Percentiles rank a stretch among this genome's conserved stretches.
Conservation (phyloP, 2,113 vertebrate species). For the Manacus vitellinus region DNA sequence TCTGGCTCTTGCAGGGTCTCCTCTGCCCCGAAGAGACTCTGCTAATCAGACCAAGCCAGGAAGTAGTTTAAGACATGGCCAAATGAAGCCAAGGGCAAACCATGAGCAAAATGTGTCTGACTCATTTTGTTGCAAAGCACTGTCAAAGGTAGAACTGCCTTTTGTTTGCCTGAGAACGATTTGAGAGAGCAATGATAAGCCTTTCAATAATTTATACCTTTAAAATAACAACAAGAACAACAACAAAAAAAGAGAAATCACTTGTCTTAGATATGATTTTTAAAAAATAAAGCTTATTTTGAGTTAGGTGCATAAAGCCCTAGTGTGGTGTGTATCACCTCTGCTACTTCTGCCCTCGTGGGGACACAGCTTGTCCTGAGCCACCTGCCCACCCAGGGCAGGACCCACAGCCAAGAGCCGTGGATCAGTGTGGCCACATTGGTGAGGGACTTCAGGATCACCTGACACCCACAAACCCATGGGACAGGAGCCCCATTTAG, state of each 20-base stretch:
- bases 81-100: not conserved
- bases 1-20: not conserved
- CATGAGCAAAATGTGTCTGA: rapidly evolving
- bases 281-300: not conserved
- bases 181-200: not conserved
- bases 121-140: not conserved
- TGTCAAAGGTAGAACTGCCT: not conserved
- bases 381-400: not conserved
- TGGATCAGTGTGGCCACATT: not conserved
- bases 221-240: not conserved
- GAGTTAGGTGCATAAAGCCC: not conserved
- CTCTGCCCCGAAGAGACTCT: not conserved
- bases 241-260: not conserved
- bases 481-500: not conserved
- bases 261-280: not conserved
- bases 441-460: not conserved
- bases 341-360: rapidly evolving
- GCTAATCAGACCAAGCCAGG: not conserved
- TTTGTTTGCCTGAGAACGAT: not conserved
- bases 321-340: not conserved
- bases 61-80: not conserved
- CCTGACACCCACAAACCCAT: not conserved
- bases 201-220: not conserved
- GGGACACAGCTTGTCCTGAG: not conserved
- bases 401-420: not conserved